Evolutionary conservation across 2,797 vertebrate species (phyloP), one percentile per base, ranked within the genome.

Genomic region (Trachurus trachurus): DNA sequence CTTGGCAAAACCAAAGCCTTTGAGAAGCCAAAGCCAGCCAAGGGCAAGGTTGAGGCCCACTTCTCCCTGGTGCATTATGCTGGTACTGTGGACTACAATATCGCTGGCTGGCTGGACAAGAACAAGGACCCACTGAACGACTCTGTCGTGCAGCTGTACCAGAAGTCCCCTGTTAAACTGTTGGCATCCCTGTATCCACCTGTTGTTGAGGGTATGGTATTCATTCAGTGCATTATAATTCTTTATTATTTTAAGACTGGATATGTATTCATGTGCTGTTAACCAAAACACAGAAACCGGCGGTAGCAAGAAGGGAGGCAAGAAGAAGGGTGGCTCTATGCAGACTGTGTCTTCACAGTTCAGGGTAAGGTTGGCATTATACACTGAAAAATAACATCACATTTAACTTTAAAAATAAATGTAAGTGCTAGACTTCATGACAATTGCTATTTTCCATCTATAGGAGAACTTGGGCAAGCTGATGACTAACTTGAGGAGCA

Each of bases 71-170:
- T 95, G 91, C 97, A 98, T 87, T 98, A 98, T 0, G 97, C 97
- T 7, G 97, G 97, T 0, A 97, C 94, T 0, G 97, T 98, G 76
- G 96, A 97, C 82, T 98, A 98, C 94, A 98, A 97, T 72, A 95
- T 98, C 58, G 0, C 0, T 19, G 97, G 97, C 56, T 98, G 97
- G 97, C 92, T 98, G 29, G 96, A 98, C 77, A 98, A 98, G 91
- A 98, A 98, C 91, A 98, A 98, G 87, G 97, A 98, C 59, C 97
- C 97, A 17, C 84, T 98, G 92, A 98, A 97, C 0, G 97, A 98
- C 17, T 97, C 96, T 0, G 94, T 98, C 49, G 45, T 98, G 15
- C 95, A 95, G 54, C 83, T 98, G 34, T 98, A 97, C 89, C 96
- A 95, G 85, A 97, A 96, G 49, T 96, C 96, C 16, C 82, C 94